These are phyloP conservation scores for Argyrosomus regius DNA, from an alignment of 2,797 vertebrate genomes.

Conservation along the genomic window DNA sequence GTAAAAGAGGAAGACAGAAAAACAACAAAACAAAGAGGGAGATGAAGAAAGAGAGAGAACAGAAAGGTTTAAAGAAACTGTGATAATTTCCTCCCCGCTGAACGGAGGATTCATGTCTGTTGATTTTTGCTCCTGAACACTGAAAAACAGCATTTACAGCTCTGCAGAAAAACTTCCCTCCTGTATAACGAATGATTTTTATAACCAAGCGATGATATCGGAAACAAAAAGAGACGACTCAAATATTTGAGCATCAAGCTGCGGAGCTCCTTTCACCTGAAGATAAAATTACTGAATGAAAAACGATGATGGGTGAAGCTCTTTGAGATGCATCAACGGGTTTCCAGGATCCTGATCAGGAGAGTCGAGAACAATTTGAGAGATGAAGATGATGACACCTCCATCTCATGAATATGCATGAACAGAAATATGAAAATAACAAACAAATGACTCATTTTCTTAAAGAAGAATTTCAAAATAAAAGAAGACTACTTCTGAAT, in stretches of 20 bases:
- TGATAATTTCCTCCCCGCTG: background rate
- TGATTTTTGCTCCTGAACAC: background rate
- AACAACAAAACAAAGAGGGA: background rate
- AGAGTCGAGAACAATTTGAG: background rate
- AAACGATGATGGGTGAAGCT: too few species aligned
- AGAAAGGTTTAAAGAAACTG: background rate
- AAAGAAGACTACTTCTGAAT: background rate
- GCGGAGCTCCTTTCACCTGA: background rate
- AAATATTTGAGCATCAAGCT: background rate
- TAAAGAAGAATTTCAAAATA: background rate
- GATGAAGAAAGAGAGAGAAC: background rate
- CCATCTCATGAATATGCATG: background rate
- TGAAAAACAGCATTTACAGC: background rate
- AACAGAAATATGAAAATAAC: background rate
- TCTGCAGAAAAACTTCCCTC: background rate
- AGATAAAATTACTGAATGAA: background rate
- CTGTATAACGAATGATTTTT: background rate
- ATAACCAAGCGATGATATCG: background rate
- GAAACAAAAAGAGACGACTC: background rate
- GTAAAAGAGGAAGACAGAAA: background rate
- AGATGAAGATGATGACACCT: background rate
- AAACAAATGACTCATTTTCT: too few species aligned
- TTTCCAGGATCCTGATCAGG: background rate
- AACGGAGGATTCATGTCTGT: conserved; percentile 1
- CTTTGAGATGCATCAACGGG: background rate